phyloP scores from a whole-genome alignment of 2,113 vertebrate genomes.

The Xiphorhynchus elegans region DNA sequence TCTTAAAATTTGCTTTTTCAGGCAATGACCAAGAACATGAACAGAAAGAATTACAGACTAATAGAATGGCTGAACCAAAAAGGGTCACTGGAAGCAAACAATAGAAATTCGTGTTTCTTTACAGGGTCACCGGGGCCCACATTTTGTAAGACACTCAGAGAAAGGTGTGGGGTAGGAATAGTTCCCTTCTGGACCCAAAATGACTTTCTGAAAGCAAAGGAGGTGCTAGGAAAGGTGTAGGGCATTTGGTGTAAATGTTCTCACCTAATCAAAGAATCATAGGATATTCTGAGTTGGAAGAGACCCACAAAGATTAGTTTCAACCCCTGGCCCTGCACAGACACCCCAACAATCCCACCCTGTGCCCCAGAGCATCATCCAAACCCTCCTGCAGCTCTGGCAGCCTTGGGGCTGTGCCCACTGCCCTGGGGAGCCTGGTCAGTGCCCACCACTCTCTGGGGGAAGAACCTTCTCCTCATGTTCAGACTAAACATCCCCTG shows the following conservation, averaged over 20 bases:
- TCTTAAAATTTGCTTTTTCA: not conserved
- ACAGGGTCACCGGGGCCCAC: fast-evolving
- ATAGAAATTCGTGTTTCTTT: not conserved
- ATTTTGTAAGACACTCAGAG: not conserved
- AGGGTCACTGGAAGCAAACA: fast-evolving
- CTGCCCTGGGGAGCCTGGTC: not conserved
- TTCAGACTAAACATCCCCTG: not conserved
- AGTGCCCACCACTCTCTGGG: not conserved
- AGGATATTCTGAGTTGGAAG: not conserved
- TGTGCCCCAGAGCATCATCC: too few species aligned
- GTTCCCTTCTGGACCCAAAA: not conserved
- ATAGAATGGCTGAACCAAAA: not conserved
- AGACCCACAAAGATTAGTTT: too few species aligned
- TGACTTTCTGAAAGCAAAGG: not conserved
- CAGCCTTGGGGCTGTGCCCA: not conserved
- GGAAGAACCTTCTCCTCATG: not conserved
- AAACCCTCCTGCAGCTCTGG: not conserved
- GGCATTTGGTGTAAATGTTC: too few species aligned
- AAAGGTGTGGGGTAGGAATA: not conserved
- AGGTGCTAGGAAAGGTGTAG: fast-evolving
- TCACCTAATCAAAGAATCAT: not conserved
- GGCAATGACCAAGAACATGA: not conserved
- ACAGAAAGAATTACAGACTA: not conserved
- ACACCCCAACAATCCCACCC: not conserved
- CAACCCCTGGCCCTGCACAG: not conserved